Conservation (phyloP, 2,113 vertebrate species). For the Cynopterus brachyotis region DNA sequence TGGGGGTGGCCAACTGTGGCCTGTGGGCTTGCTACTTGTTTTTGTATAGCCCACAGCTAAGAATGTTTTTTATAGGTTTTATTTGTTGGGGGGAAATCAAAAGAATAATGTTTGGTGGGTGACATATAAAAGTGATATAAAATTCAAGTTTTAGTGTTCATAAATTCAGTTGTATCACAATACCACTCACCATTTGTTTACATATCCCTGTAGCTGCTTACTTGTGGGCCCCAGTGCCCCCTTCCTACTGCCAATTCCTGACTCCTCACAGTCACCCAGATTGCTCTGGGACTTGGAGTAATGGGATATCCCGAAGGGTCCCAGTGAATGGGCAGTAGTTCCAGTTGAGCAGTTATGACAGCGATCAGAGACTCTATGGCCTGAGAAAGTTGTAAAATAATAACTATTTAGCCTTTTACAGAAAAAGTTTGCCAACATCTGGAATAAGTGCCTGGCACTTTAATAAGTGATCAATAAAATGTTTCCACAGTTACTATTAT, state of each 20-base stretch:
- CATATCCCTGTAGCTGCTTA: background rate
- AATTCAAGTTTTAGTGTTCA: background rate
- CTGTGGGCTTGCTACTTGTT: background rate
- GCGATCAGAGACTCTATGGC: background rate
- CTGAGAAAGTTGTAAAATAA: background rate
- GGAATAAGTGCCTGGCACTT: background rate
- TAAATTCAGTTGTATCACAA: background rate
- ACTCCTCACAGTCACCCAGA: background rate
- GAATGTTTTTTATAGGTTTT: background rate
- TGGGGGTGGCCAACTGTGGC: background rate
- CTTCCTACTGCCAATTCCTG: background rate
- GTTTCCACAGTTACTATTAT: background rate
- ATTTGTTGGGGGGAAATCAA: background rate
- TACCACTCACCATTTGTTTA: background rate
- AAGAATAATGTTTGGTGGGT: background rate
- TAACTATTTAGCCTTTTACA: background rate
- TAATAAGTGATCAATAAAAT: background rate
- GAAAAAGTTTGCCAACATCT: background rate
- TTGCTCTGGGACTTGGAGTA: background rate
- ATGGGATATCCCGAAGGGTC: background rate
- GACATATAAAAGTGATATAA: background rate
- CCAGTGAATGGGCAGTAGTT: background rate
- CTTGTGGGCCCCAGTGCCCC: background rate
- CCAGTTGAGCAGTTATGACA: background rate
- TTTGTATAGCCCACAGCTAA: background rate